These are phyloP conservation scores for Achatina immaculata DNA, from an alignment of 1,140 invertebrate species.

Conservation along the genomic window DNA sequence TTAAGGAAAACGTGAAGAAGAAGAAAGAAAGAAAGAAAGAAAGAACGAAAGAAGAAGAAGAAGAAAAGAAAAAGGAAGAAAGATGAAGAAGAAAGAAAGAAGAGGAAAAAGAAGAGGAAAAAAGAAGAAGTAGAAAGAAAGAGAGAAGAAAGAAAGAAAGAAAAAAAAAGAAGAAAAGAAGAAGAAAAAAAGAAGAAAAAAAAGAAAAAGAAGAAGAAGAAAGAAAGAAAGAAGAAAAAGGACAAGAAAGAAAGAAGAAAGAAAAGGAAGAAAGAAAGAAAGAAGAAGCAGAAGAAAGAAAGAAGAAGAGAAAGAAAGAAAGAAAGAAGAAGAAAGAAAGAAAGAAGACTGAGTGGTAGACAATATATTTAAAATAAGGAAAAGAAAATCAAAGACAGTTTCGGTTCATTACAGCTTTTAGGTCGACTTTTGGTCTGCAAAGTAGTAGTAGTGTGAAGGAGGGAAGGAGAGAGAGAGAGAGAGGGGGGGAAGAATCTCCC, in stretches of 20 bases:
- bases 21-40: neutral
- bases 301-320: neutral
- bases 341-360: neutral
- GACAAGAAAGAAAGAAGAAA: neutral
- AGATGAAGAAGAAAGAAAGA: neutral
- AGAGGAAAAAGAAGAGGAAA: neutral
- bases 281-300: neutral
- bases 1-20: neutral
- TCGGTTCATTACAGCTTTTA: no score
- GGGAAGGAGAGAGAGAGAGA: no score
- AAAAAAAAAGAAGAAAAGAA: no score
- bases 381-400: no score
- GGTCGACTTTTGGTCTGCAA: no score
- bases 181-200: neutral
- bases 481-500: no score
- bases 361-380: no score
- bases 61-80: no score
- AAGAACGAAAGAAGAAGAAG: neutral
- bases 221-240: neutral
- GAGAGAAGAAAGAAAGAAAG: no score
- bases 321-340: slow-evolving; percentile 4
- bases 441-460: no score
- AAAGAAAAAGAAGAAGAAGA: neutral
- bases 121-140: neutral
- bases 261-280: neutral